A percentile compares a stretch with the other conserved stretches of the same genome.
Evolutionary conservation across 1,140 invertebrate species (phyloP).

Genomic region (Plectrocnemia conspersa): DNA sequence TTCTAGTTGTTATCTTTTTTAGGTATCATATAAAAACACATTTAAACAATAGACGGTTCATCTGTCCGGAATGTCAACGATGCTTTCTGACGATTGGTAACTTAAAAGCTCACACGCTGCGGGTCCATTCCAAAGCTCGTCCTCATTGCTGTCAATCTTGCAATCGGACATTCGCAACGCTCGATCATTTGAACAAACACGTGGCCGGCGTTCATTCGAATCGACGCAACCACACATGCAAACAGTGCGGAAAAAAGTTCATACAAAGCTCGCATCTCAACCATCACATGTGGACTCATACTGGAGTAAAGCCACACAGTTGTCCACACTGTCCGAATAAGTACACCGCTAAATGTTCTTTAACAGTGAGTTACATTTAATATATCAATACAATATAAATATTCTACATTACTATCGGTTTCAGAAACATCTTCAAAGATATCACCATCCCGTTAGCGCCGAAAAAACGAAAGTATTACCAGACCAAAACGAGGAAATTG

Average conservation of each 20-base stretch:
- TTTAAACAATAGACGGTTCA: neutral
- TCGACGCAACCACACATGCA: slow-evolving; percentile 21
- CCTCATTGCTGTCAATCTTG: slow-evolving; percentile 17
- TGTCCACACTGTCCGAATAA: slow-evolving; percentile 26
- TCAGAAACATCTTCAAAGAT: slow-evolving; percentile 24
- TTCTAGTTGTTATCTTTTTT: slow-evolving; percentile 6
- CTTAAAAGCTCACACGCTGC: slow-evolving; percentile 10
- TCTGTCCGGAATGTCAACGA: slow-evolving; percentile 14
- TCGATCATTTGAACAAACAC: slow-evolving; percentile 30
- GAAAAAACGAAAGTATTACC: no score
- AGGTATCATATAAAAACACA: slow-evolving; percentile 31
- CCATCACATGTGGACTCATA: slow-evolving; percentile 32
- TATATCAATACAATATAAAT: neutral
- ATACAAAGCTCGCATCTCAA: slow-evolving; percentile 28
- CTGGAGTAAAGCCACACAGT: slow-evolving; percentile 22
- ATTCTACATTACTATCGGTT: slow-evolving; percentile 6
- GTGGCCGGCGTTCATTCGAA: neutral
- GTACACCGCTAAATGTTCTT: slow-evolving; percentile 24
- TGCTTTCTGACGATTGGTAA: slow-evolving; percentile 20
- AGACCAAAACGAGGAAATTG: neutral
- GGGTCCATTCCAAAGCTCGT: slow-evolving; percentile 16
- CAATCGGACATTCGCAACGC: slow-evolving; percentile 10
- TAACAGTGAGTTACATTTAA: slow-evolving; percentile 19
- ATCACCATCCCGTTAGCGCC: slow-evolving; percentile 26
- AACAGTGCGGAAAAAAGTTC: slow-evolving; percentile 20